Evolutionary conservation across 2,888 invertebrate genomes (phyloP), one percentile per base, ranked within the genome.

Genomic region (Zootermopsis nevadensis): DNA sequence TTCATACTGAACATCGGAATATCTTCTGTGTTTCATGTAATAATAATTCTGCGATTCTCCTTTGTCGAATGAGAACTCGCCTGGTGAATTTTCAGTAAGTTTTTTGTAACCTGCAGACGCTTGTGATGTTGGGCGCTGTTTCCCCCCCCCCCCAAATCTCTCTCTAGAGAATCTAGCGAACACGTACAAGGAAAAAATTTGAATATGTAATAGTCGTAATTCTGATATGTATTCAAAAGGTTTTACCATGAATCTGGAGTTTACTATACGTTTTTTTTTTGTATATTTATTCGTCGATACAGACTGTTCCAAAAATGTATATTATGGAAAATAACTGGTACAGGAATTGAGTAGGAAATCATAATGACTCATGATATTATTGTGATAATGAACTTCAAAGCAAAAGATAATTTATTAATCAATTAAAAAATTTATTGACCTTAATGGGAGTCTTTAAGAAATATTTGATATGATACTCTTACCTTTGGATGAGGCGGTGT

Each of bases 131-230:
- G 30, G 30, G 30, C 31, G 67, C 27, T 67, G 30, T 31, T 67
- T 27, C 19, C 2, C 55, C 22, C 22, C n/a, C 55, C 2, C 67
- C 30, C 30, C 15, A 8, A 8, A 6, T 6, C 30, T 10, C 67
- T 27, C 30, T 30, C 31, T 31, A n/a, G 7, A 31, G 30, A 15
- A 67, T n/a, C 67, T 19, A 67, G n/a, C 67, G 12, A 27, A 15
- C 67, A 67, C 2, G 27, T 67, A 27, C 8, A 19, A 30, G 0
- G 15, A 67, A n/a, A 4, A 67, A 27, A 30, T 67, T 67, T 67
- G 67, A 67, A 67, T 67, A 67, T 67, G 67, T 19, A 67, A 67
- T 67, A 27, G 15, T 31, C 31, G 27, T 67, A 67, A 67, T n/a
- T 67, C 2, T 67, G 67, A 10, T 30, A 1, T 30, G 8, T 67